phyloP scores from a whole-genome alignment of 2,113 vertebrate species.

The Circaetus gallicus region DNA sequence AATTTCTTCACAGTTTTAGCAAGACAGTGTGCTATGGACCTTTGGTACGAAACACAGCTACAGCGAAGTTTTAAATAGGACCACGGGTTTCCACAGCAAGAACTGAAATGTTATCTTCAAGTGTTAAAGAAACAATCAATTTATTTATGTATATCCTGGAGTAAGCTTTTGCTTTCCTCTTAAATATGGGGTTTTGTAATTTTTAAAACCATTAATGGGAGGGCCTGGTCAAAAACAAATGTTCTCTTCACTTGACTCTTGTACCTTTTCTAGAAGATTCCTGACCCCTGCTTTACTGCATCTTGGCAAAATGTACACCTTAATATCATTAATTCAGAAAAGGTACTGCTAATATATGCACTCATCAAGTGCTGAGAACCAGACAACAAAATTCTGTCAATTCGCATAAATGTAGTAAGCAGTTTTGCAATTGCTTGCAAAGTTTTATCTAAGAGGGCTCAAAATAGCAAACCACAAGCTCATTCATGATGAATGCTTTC shows the following conservation, averaged over 20 bases:
- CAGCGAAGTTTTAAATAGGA: background rate
- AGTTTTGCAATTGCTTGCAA: background rate
- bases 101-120: background rate
- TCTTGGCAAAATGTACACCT: background rate
- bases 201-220: background rate
- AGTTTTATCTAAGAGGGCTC: background rate
- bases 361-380: background rate
- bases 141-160: background rate
- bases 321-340: background rate
- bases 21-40: background rate
- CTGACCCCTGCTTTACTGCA: background rate
- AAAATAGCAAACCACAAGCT: background rate
- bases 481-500: background rate
- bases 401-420: background rate
- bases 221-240: background rate
- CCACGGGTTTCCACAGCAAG: background rate
- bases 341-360: background rate
- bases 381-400: background rate
- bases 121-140: background rate
- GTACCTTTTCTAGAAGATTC: background rate
- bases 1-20: background rate
- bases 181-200: background rate
- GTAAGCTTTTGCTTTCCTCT: background rate
- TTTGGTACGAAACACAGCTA: background rate
- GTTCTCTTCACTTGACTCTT: background rate